Conservation (phyloP, 2,797 vertebrate genomes). For the Rhadinocentrus ornatus region DNA sequence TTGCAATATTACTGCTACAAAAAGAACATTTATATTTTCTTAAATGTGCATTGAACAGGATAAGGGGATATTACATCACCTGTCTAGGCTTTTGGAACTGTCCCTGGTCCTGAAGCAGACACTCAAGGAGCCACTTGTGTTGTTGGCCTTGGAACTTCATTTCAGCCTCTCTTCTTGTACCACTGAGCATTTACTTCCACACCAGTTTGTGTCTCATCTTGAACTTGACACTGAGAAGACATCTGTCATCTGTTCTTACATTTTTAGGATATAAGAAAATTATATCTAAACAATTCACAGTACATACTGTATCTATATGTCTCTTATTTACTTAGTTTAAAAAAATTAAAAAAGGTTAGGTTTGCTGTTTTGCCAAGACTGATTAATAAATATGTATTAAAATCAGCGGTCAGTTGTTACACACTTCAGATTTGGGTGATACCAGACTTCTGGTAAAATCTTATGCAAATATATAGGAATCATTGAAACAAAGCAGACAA, state of each 20-base stretch:
- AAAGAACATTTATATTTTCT: neutral
- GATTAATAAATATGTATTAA: neutral
- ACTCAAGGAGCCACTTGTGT: constrained; percentile 17
- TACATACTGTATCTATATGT: neutral
- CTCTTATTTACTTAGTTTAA: neutral
- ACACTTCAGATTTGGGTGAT: too few species aligned
- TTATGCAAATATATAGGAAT: too few species aligned
- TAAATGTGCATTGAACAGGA: neutral
- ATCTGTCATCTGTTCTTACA: neutral
- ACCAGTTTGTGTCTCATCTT: neutral
- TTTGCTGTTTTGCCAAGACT: neutral
- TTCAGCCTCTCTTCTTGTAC: neutral
- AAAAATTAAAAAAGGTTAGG: neutral
- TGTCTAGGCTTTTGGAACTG: constrained; percentile 25
- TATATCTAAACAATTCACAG: neutral
- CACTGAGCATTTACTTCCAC: neutral
- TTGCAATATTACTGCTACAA: neutral
- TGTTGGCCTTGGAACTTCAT: constrained; percentile 26
- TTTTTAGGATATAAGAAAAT: neutral
- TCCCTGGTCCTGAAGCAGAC: constrained; percentile 48
- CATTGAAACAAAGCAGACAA: too few species aligned
- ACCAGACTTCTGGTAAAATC: too few species aligned
- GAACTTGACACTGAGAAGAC: neutral
- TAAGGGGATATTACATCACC: neutral
- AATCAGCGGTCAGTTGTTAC: too few species aligned